Evolutionary conservation across 2,113 vertebrate species (phyloP).

Genomic region (Protobothrops mucrosquamatus): DNA sequence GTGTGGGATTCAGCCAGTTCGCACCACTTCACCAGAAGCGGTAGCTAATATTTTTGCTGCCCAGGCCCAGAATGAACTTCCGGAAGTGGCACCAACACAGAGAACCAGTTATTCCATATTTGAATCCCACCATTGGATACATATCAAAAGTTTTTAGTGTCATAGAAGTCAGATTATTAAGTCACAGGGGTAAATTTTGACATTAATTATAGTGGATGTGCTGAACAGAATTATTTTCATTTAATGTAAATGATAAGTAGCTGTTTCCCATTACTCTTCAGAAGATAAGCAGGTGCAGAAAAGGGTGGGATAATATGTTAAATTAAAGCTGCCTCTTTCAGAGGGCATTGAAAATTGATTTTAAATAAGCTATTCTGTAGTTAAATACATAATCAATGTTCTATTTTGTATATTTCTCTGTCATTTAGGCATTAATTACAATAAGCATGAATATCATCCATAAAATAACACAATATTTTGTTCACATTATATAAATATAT

Average conservation of each 20-base stretch:
- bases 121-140: too few relatives aligned
- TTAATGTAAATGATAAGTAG: constrained; percentile 58
- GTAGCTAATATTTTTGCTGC: too few relatives aligned
- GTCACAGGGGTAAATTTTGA: constrained; percentile 46
- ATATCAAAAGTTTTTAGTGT: constrained; percentile 37
- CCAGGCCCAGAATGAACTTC: too few relatives aligned
- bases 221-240: constrained; percentile 43
- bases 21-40: too few relatives aligned
- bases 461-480: constrained; percentile 15
- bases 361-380: constrained; percentile 68
- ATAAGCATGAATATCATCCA: constrained; percentile 38
- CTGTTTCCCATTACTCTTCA: constrained; percentile 64
- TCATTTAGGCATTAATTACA: constrained; percentile 54
- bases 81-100: too few relatives aligned
- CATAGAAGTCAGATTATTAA: constrained; percentile 23
- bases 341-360: constrained; percentile 68
- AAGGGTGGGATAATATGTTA: constrained; percentile 69
- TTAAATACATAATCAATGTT: constrained; percentile 64
- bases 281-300: constrained; percentile 69
- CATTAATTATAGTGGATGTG: constrained; percentile 53
- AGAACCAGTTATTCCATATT: too few relatives aligned
- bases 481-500: too few relatives aligned
- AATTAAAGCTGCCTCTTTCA: constrained; percentile 71
- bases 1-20: too few relatives aligned
- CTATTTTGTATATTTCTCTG: constrained; percentile 50